Evolutionary conservation across 2,113 vertebrate genomes (phyloP), one percentile per base, ranked within the genome.

Genomic region (Equus przewalskii): DNA sequence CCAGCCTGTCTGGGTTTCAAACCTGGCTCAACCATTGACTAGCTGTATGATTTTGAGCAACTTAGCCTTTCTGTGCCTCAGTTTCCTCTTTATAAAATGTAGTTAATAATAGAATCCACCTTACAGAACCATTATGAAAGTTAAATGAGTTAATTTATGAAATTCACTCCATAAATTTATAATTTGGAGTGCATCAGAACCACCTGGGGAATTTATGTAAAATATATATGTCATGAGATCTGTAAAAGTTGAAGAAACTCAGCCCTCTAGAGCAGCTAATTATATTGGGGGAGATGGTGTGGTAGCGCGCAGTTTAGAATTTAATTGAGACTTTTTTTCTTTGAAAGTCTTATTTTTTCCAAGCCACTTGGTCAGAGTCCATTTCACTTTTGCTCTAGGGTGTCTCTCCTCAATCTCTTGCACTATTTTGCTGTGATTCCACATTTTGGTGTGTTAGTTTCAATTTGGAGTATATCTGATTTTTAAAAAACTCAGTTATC

Each of bases 361-460:
- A 91, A 73, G 58, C 1, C n/a, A 64, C 13, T 73, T 87, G 62
- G 56, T 54, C 46, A 70, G 21, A 90, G 73, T 44, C 13, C 7
- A 54, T 36, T 56, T 86, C 22, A 65, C 44, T 44, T 83, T 72
- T 91, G 56, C 36, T 46, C 36, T 70, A n/a, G 49, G 1, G 33
- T 92, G 33, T 73, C 9, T 41, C 21, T 60, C 49, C 36, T 73
- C 60, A 69, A 91, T 11, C 3, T 82, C 72, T 83, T 69, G 56
- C 15, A 83, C 14, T 64, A 24, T 84, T 88, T 96, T 84, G 58
- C 9, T 84, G 14, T 95, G 44, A 44, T 41, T 41, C 36, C 81
- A 85, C 49, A 65, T 78, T 94, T 89, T 85, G 21, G 21, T 70
- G 36, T 85, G 69, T 89, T 95, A 86, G 3, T 70, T 96, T 95